These are phyloP conservation scores for Casuarius casuarius DNA, from an alignment of 2,113 vertebrate genomes.

Conservation along the genomic window DNA sequence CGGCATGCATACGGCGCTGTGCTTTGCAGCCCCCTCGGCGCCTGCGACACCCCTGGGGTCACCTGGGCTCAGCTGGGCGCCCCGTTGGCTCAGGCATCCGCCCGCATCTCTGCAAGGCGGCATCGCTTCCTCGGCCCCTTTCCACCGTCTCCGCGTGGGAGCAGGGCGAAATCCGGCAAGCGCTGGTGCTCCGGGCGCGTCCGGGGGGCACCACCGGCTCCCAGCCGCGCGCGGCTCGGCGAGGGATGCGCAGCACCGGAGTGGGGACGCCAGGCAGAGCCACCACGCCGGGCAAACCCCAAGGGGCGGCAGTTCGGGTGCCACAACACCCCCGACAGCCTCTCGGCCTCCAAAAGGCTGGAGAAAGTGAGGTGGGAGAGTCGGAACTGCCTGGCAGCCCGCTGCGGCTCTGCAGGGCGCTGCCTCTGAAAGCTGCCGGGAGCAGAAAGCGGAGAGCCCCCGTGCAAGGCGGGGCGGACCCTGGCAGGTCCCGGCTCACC, in stretches of 20 bases:
- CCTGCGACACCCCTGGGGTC: not conserved
- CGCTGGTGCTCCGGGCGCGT: not conserved
- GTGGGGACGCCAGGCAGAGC: not conserved
- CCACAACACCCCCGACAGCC: not conserved
- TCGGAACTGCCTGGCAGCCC: not conserved
- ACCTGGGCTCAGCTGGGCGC: not conserved
- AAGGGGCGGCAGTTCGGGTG: not conserved
- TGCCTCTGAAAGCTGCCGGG: not conserved
- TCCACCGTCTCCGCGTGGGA: not conserved
- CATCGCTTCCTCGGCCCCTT: not conserved
- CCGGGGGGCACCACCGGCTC: too few relatives aligned
- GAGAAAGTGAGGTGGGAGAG: not conserved
- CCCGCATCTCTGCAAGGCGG: not conserved
- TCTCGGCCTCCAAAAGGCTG: not conserved
- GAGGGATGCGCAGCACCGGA: accelerated
- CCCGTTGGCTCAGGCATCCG: too few relatives aligned
- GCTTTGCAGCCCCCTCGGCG: not conserved
- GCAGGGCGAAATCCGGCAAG: not conserved
- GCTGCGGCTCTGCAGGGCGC: too few relatives aligned
- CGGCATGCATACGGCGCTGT: not conserved
- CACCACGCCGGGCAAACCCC: not conserved
- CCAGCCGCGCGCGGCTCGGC: too few relatives aligned
- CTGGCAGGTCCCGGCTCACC: not conserved
- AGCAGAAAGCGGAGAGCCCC: not conserved
- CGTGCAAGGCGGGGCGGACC: too few relatives aligned